phyloP scores from a whole-genome alignment of 2,888 invertebrate genomes.

The Apoderus coryli region DNA sequence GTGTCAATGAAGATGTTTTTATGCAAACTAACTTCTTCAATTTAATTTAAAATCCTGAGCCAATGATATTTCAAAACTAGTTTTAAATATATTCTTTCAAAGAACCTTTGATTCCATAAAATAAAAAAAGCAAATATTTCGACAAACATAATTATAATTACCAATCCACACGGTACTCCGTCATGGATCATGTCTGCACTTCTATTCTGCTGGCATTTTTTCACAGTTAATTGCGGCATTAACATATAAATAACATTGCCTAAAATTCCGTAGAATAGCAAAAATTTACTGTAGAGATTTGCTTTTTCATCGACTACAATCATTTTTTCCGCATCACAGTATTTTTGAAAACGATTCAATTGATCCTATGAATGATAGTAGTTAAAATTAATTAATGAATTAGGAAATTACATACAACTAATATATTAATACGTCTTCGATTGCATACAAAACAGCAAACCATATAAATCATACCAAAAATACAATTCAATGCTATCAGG shows the following conservation, averaged over 20 bases:
- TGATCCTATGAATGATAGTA: slow-evolving; percentile 9
- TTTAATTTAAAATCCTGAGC: too few species aligned
- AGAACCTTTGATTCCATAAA: too few species aligned
- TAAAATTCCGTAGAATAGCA: slow-evolving; percentile 18
- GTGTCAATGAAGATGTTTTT: too few species aligned
- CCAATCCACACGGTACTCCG: slow-evolving; percentile 19
- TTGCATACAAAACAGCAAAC: slow-evolving; percentile 20
- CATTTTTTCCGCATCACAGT: slow-evolving; percentile 12
- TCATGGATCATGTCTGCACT: slow-evolving; percentile 16
- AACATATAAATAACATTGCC: slow-evolving; percentile 20
- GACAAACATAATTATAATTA: slow-evolving; percentile 8
- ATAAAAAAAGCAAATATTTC: background rate
- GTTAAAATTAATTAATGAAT: background rate
- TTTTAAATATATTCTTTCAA: too few species aligned
- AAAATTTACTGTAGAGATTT: slow-evolving; percentile 19
- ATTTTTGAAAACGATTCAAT: slow-evolving; percentile 12
- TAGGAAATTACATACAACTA: slow-evolving; percentile 12
- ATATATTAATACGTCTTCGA: slow-evolving; percentile 12
- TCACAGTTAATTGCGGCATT: slow-evolving; percentile 18
- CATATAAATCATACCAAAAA: slow-evolving; percentile 23
- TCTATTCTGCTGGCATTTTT: slow-evolving; percentile 16
- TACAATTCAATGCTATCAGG: slow-evolving; percentile 19
- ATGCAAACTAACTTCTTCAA: too few species aligned
- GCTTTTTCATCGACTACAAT: slow-evolving; percentile 17
- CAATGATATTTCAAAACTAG: too few species aligned